Percentiles rank a stretch among this genome's conserved stretches.
phyloP scores from a whole-genome alignment of 2,797 vertebrate species.

The Myotis planiceps region DNA sequence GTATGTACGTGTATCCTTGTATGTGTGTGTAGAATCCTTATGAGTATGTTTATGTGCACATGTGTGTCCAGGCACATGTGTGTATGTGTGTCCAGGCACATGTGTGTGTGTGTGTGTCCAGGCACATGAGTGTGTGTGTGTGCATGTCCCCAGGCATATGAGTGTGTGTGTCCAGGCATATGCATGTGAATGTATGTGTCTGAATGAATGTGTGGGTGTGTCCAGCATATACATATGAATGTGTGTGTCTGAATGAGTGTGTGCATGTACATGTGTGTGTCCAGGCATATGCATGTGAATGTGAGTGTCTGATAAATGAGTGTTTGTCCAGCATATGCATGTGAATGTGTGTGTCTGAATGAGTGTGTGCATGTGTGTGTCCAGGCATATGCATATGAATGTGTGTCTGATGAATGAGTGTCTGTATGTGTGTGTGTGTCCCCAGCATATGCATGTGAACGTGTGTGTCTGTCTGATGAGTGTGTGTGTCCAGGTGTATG shows the following conservation, averaged over 20 bases:
- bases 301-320: background rate
- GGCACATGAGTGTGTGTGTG: background rate
- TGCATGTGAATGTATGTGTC: too few species aligned
- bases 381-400: background rate
- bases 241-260: too few species aligned
- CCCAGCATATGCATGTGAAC: background rate
- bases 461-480: too few species aligned
- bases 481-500: background rate
- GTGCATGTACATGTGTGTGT: background rate
- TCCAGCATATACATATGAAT: background rate
- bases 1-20: background rate
- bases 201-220: background rate
- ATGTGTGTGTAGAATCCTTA: background rate
- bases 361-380: background rate
- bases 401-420: background rate
- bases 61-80: too few species aligned
- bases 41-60: background rate
- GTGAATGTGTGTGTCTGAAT: too few species aligned
- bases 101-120: background rate
- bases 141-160: too few species aligned
- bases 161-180: too few species aligned
- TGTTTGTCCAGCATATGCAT: background rate
- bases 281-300: background rate
- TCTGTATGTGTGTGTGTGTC: too few species aligned
- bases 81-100: background rate